A percentile compares a stretch with the other conserved stretches of the same genome.
phyloP scores from a whole-genome alignment of 2,113 vertebrate genomes.

The Prietella phreatophila region DNA sequence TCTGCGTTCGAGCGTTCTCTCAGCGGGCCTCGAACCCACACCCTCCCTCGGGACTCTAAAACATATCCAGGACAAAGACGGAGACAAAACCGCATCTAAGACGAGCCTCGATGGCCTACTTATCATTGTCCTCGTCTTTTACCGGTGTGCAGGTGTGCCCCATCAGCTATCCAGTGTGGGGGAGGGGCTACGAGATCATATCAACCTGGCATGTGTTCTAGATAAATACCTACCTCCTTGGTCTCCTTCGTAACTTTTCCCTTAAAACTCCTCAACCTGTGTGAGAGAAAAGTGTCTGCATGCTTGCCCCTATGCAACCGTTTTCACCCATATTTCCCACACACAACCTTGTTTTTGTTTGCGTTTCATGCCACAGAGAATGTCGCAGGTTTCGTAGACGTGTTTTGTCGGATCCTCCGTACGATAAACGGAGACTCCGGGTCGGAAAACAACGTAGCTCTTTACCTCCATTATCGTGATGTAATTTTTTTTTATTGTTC shows the following conservation, averaged over 20 bases:
- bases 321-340: constrained; percentile 63
- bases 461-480: constrained; percentile 14
- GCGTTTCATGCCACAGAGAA: constrained; percentile 53
- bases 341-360: constrained; percentile 53
- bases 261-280: neutral
- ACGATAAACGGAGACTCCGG: constrained; percentile 45
- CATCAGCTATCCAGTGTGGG: constrained; percentile 43
- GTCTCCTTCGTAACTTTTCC: neutral
- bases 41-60: constrained; percentile 52
- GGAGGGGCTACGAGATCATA: constrained; percentile 63
- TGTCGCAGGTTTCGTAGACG: constrained; percentile 49
- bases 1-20: constrained; percentile 58
- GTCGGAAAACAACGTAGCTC: constrained; percentile 66
- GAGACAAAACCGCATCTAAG: constrained; percentile 71
- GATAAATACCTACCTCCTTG: neutral
- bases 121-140: constrained; percentile 62
- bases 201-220: constrained; percentile 47
- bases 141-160: constrained; percentile 68
- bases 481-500: no score
- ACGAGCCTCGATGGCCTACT: constrained; percentile 55
- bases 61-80: constrained; percentile 60
- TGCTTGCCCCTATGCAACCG: constrained; percentile 32
- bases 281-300: neutral
- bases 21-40: constrained; percentile 55
- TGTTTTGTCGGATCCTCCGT: constrained; percentile 64